A percentile compares a stretch with the other conserved stretches of the same genome.
These are phyloP conservation scores for Halictus ligatus DNA, from an alignment of 2,888 invertebrate species.

Conservation along the genomic window DNA sequence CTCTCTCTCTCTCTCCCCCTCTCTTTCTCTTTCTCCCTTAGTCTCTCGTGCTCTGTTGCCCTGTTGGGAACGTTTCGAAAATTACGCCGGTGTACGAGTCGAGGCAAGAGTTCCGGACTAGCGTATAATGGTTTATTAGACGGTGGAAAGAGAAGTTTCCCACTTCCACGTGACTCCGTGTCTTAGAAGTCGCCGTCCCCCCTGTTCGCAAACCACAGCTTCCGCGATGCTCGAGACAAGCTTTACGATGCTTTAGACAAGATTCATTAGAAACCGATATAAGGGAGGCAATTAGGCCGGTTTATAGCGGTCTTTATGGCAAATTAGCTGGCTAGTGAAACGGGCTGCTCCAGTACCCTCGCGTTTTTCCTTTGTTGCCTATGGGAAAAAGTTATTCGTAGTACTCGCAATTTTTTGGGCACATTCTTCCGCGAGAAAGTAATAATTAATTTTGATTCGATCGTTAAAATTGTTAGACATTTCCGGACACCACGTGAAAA, in stretches of 20 bases:
- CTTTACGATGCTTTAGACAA: slow-evolving; percentile 24
- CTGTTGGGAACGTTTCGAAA: slow-evolving; percentile 52
- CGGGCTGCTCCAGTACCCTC: slow-evolving; percentile 21
- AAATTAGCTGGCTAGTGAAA: slow-evolving; percentile 43
- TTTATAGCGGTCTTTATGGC: slow-evolving; percentile 42
- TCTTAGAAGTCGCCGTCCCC: slow-evolving; percentile 16
- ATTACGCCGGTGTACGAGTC: slow-evolving; percentile 44
- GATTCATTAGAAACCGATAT: slow-evolving; percentile 53
- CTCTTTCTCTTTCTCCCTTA: too few species aligned
- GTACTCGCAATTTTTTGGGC: not conserved
- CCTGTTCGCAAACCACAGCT: slow-evolving; percentile 1
- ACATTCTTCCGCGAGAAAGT: not conserved
- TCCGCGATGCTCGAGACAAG: slow-evolving; percentile 9
- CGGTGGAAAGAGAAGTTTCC: slow-evolving; percentile 17
- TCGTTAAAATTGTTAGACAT: too few species aligned
- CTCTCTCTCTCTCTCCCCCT: not conserved
- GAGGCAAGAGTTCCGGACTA: slow-evolving; percentile 7
- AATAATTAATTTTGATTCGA: not conserved
- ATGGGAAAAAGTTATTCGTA: not conserved
- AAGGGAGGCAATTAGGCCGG: slow-evolving; percentile 48
- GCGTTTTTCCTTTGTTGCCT: slow-evolving; percentile 7
- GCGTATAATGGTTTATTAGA: slow-evolving; percentile 58
- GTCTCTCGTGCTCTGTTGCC: not conserved
- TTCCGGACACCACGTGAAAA: not conserved
- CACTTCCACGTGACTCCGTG: slow-evolving; percentile 34